Percentiles rank a stretch among this genome's conserved stretches.
These are phyloP conservation scores for Pocillopora damicornis DNA, from an alignment of 64 coral and sea anemone genomes.

Conservation along the genomic window DNA sequence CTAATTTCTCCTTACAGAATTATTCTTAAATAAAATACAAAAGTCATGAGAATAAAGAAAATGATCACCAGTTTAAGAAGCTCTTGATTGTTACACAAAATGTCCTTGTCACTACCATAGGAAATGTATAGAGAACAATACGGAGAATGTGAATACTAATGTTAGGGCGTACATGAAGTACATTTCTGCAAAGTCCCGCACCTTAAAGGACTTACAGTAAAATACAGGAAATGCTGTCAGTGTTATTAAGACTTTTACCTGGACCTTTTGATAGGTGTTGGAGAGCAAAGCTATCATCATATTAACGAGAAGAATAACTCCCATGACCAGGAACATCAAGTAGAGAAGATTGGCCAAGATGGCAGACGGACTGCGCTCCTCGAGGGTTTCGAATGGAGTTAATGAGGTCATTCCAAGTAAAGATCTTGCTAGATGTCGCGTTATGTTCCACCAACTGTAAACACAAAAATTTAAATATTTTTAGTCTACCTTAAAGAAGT, in stretches of 20 bases:
- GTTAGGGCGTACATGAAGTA: too few species aligned
- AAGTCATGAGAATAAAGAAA: too few species aligned
- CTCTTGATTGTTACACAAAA: too few species aligned
- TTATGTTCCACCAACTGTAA: background rate
- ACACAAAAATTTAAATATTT: background rate
- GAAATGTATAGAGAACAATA: too few species aligned
- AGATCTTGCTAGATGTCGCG: background rate
- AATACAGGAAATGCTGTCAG: background rate
- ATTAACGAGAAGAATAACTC: background rate
- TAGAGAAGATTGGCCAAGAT: background rate
- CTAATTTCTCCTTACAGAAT: too few species aligned
- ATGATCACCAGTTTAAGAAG: too few species aligned
- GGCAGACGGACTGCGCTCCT: background rate
- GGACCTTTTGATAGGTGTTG: conserved; percentile 2
- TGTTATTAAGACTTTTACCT: background rate
- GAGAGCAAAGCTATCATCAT: conserved; percentile 1
- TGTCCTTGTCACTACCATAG: too few species aligned
- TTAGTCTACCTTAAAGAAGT: too few species aligned
- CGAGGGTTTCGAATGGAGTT: background rate
- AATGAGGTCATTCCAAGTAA: background rate
- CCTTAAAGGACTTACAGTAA: background rate
- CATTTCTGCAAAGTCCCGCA: too few species aligned
- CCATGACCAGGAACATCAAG: background rate
- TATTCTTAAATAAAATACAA: too few species aligned
- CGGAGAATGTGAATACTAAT: too few species aligned